Evolutionary conservation across 2,888 invertebrate genomes (phyloP), one percentile per base, ranked within the genome.

Genomic region (Prenolepis imparis): DNA sequence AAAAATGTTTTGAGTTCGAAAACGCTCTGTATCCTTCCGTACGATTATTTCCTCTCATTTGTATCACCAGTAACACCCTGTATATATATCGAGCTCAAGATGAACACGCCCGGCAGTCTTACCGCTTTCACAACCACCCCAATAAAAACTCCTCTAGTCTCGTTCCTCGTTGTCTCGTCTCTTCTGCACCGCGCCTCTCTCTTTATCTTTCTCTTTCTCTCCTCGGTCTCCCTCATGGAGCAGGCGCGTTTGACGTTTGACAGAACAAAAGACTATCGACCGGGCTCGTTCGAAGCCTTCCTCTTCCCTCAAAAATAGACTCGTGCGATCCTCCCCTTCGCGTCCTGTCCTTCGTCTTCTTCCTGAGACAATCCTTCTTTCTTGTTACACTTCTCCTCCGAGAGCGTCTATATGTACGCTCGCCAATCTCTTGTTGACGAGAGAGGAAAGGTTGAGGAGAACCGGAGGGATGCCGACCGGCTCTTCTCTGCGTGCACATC

Each of bases 191-290:
- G n/a, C n/a, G n/a, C 32, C 12, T 83, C 59, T 44, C 66, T 61
- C 32, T 41, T 39, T 52, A 41, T 41, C 68, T 36, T 70, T 67
- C 64, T 57, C 78, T 72, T 67, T 68, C 78, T 39, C 66, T 39
- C 61, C 41, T 75, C 8, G 28, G 61, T 66, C 74, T 83, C 74
- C 68, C 70, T 67, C 82, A 48, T 63, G 66, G 68, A 84, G 59
- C 78, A 80, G 44, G 44, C 72, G 78, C 73, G 44, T 92, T 91
- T 92, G 91, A 94, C 92, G 91, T 94, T 94, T 94, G 94, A 94
- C 94, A 94, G 94, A 93, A 94, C 94, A 94, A 94, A 94, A 94
- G 94, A 92, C 92, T 92, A 93, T 93, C 92, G 92, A 92, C 91
- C 92, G 89, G 86, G 88, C 87, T 85, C 70, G 81, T 83, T 82